phyloP scores from a whole-genome alignment of 2,888 invertebrate species.

The Eustalomyia histrio region DNA sequence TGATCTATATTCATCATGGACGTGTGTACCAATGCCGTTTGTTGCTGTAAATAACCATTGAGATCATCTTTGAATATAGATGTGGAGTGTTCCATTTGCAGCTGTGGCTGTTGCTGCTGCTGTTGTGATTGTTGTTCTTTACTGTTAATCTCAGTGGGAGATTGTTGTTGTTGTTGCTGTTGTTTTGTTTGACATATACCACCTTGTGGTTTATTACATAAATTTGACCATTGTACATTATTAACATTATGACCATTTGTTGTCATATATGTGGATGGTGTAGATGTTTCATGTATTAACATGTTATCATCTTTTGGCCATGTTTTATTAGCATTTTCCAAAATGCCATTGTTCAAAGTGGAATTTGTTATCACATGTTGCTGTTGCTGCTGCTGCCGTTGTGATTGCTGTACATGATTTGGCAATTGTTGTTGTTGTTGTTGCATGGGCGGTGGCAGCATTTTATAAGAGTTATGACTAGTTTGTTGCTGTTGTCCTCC shows the following conservation, averaged over 20 bases:
- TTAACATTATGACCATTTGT: constrained; percentile 39
- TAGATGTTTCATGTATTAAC: constrained; percentile 29
- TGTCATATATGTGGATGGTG: constrained; percentile 40
- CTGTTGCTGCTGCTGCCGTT: constrained; percentile 65
- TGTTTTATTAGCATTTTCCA: constrained; percentile 60
- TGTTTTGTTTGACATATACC: constrained; percentile 48
- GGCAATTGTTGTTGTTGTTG: constrained; percentile 53
- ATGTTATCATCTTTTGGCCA: constrained; percentile 58
- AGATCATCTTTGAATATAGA: constrained; percentile 91
- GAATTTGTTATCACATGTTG: constrained; percentile 66
- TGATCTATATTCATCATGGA: constrained; percentile 83
- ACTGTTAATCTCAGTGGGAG: constrained; percentile 49
- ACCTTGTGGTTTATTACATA: constrained; percentile 52
- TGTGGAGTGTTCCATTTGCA: constrained; percentile 54
- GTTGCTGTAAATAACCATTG: constrained; percentile 93
- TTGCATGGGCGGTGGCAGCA: constrained; percentile 66
- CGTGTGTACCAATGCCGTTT: constrained; percentile 91
- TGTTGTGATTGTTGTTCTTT: constrained; percentile 42
- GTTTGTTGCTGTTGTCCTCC: constrained; percentile 53
- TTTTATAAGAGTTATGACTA: constrained; percentile 70
- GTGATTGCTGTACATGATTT: constrained; percentile 47
- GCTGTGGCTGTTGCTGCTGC: constrained; percentile 59
- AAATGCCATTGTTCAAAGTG: constrained; percentile 57
- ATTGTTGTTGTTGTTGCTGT: too few species aligned
- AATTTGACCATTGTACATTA: constrained; percentile 58